Percentiles rank a stretch among this genome's conserved stretches.
Evolutionary conservation across 2,113 vertebrate species (phyloP).

Genomic region (Lucifuga dentata): DNA sequence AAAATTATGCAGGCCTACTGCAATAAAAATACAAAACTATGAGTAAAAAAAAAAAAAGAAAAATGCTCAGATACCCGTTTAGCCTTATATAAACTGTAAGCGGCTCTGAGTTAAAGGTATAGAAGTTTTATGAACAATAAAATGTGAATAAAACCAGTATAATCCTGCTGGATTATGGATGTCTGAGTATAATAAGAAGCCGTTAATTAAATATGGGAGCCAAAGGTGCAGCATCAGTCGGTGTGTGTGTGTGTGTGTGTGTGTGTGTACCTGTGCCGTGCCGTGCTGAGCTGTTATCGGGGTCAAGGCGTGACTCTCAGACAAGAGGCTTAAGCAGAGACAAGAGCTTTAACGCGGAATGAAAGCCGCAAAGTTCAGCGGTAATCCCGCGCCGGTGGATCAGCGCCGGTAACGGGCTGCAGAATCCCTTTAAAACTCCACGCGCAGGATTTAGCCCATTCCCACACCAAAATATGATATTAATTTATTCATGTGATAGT

Average conservation of each 20-base stretch:
- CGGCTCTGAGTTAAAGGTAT: background rate
- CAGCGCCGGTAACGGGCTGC: constrained; percentile 48
- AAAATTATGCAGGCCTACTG: too few species aligned
- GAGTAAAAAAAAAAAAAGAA: too few species aligned
- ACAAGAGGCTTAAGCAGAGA: constrained; percentile 79
- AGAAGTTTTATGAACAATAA: background rate
- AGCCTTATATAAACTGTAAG: background rate
- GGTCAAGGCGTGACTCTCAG: constrained; percentile 70
- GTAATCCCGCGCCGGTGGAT: constrained; percentile 67
- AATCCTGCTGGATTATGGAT: background rate
- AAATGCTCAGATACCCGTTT: background rate
- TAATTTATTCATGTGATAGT: too few species aligned
- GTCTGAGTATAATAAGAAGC: background rate
- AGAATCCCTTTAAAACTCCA: too few species aligned
- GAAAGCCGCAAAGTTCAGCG: constrained; percentile 76
- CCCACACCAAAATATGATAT: too few species aligned
- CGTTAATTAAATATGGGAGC: constrained; percentile 36
- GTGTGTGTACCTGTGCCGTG: constrained; percentile 44
- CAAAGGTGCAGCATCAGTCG: constrained; percentile 17
- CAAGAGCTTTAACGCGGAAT: constrained; percentile 73
- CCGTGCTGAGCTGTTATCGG: constrained; percentile 64
- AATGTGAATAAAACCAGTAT: background rate
- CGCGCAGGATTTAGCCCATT: too few species aligned
- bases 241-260: background rate
- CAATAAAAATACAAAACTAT: too few species aligned